Evolutionary conservation across 2,113 vertebrate genomes (phyloP).

Genomic region (Microcebus murinus): DNA sequence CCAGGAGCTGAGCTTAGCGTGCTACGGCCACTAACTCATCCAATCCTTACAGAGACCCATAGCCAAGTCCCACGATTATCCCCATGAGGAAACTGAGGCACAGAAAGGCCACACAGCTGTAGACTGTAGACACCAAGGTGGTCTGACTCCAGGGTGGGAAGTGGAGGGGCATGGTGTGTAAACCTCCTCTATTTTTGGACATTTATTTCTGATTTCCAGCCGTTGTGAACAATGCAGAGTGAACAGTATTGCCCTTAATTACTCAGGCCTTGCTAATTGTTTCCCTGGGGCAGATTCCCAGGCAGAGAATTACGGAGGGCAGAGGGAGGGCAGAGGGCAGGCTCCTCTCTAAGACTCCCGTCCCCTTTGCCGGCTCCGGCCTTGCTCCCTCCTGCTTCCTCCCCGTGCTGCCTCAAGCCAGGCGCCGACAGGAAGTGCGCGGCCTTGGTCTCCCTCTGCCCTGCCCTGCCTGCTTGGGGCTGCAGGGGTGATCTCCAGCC

Average conservation of each 20-base stretch:
- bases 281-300: conserved; percentile 48
- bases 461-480: no score
- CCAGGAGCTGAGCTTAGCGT: rapidly evolving
- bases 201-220: not conserved
- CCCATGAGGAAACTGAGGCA: not conserved
- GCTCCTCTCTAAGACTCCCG: not conserved
- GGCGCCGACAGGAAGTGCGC: rapidly evolving
- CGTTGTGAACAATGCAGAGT: not conserved
- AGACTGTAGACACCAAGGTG: rapidly evolving
- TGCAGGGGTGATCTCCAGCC: not conserved
- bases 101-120: not conserved
- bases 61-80: not conserved
- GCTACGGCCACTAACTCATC: rapidly evolving
- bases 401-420: not conserved
- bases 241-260: rapidly evolving
- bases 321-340: not conserved
- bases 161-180: rapidly evolving
- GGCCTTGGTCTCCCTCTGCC: not conserved
- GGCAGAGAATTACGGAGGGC: conserved; percentile 28
- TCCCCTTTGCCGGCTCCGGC: not conserved
- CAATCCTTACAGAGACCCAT: not conserved
- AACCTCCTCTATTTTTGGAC: not conserved
- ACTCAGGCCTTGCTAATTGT: conserved; percentile 7
- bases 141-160: not conserved
- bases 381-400: not conserved